A percentile compares a stretch with the other conserved stretches of the same genome.
phyloP scores from a whole-genome alignment of 2,888 invertebrate species.

The Tipula unca region DNA sequence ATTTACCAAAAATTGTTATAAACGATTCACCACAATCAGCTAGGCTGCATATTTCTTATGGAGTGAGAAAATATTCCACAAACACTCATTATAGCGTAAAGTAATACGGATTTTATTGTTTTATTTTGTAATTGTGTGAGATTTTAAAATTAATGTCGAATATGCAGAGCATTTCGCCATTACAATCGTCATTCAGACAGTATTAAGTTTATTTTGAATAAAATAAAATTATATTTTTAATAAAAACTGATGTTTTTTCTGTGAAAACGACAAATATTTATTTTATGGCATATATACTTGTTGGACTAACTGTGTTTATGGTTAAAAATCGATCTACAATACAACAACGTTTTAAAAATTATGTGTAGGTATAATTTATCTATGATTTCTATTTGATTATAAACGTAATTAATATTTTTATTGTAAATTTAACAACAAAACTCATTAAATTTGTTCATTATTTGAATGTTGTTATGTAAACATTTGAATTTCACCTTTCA shows the following conservation, averaged over 20 bases:
- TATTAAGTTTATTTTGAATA: not conserved
- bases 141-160: not conserved
- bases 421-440: no score
- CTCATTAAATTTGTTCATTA: no score
- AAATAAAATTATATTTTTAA: not conserved
- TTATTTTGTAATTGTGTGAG: not conserved
- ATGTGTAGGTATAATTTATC: no score
- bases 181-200: not conserved
- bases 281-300: no score
- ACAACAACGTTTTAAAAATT: no score
- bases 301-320: no score
- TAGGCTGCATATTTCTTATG: not conserved
- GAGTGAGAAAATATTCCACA: not conserved
- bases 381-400: no score
- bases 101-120: not conserved
- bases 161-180: not conserved
- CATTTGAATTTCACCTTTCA: no score
- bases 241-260: not conserved
- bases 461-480: no score
- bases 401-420: no score
- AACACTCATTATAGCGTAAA: not conserved
- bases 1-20: not conserved
- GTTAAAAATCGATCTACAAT: no score
- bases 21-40: not conserved
- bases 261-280: not conserved